phyloP scores from a whole-genome alignment of 2,888 invertebrate species.

The Chironomus riparius region DNA sequence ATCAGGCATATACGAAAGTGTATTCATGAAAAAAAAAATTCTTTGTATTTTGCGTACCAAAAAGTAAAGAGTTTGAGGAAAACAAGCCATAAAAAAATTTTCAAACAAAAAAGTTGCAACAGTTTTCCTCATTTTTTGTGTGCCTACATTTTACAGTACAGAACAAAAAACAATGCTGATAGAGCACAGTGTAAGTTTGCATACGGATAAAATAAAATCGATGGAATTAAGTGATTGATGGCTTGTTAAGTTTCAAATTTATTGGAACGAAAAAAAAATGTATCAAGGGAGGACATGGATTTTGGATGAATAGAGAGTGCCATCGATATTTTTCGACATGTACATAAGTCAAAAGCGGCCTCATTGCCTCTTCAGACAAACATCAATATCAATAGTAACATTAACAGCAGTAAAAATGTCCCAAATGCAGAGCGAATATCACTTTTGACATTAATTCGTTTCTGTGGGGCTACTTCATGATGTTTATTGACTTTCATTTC shows the following conservation, averaged over 20 bases:
- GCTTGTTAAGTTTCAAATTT: slow-evolving; percentile 26
- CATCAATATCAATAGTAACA: too few relatives aligned
- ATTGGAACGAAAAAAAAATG: slow-evolving; percentile 2
- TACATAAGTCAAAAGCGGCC: too few relatives aligned
- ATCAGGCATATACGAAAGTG: background rate
- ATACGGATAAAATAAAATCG: too few relatives aligned
- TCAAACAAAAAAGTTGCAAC: background rate
- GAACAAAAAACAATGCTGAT: background rate
- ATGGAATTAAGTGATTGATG: slow-evolving; percentile 21
- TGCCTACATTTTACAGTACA: background rate
- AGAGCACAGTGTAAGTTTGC: too few relatives aligned
- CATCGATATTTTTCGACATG: too few relatives aligned
- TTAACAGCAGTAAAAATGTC: background rate
- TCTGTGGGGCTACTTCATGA: slow-evolving; percentile 1
- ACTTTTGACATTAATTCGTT: slow-evolving; percentile 6
- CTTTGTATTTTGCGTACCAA: background rate
- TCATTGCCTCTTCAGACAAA: too few relatives aligned
- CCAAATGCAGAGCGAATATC: background rate
- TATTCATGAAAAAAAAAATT: background rate
- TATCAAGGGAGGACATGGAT: background rate
- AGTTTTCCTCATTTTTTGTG: background rate
- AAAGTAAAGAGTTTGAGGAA: background rate
- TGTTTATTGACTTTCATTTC: background rate
- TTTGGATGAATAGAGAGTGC: background rate
- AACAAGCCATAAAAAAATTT: background rate